phyloP scores from a whole-genome alignment of 2,797 vertebrate genomes.

The Sebastes taczanowskii region DNA sequence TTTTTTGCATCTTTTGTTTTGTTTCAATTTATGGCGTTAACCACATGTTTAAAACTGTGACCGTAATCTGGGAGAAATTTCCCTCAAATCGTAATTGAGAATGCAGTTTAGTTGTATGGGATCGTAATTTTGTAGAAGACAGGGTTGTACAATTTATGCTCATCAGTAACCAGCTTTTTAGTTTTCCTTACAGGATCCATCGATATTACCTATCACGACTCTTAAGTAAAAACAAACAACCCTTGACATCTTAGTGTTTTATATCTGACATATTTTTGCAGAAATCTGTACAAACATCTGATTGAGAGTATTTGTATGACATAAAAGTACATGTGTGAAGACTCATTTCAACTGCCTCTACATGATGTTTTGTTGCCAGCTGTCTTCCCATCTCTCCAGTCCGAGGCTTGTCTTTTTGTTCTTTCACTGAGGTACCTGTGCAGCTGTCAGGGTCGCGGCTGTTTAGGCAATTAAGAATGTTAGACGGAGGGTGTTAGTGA shows the following conservation, averaged over 20 bases:
- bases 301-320: no score
- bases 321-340: neutral
- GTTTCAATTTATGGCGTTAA: fast-evolving
- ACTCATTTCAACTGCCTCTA: neutral
- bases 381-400: constrained; percentile 38
- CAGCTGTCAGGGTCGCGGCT: constrained; percentile 76
- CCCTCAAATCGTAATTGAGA: no score
- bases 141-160: neutral
- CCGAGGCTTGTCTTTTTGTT: constrained; percentile 45
- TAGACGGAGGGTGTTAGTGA: constrained; percentile 65
- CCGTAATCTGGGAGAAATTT: no score
- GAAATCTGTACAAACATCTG: no score
- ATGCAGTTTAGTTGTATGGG: neutral
- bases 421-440: constrained; percentile 70
- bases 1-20: neutral
- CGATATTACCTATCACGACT: neutral
- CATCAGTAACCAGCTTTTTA: neutral
- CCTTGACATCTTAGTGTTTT: neutral
- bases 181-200: neutral
- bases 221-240: neutral
- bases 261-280: no score
- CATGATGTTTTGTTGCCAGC: constrained; percentile 24
- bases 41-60: neutral
- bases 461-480: constrained; percentile 78
- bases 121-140: neutral